Evolutionary conservation across 2,888 invertebrate species (phyloP).

Genomic region (Resseliella maxima): DNA sequence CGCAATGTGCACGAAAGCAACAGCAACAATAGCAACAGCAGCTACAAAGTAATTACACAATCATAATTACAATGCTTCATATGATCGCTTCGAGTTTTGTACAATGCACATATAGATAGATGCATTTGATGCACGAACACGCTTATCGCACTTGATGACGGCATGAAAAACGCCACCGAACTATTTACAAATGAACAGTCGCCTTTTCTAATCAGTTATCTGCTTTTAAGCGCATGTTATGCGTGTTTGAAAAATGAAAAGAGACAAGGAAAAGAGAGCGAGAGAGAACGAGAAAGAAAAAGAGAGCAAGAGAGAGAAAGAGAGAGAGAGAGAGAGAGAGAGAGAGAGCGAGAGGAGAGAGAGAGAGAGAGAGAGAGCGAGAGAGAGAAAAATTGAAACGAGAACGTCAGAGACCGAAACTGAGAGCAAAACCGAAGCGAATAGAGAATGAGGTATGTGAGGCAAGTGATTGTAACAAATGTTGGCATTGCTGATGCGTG

Average conservation of each 20-base stretch:
- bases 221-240: not conserved
- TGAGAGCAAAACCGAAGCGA: not conserved
- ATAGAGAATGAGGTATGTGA: not conserved
- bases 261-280: not conserved
- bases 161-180: constrained; percentile 10
- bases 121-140: constrained; percentile 38
- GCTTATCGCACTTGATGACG: not conserved
- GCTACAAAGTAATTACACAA: constrained; percentile 52
- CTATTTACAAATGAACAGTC: constrained; percentile 21
- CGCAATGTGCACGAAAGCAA: not conserved
- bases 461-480: not conserved
- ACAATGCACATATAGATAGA: not conserved
- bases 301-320: not conserved
- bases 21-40: too few relatives aligned
- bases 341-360: not conserved
- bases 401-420: not conserved
- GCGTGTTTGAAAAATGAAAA: not conserved
- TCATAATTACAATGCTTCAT: constrained; percentile 53
- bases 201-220: constrained; percentile 33
- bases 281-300: not conserved
- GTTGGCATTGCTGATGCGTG: constrained; percentile 18
- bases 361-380: not conserved
- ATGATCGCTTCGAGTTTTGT: not conserved
- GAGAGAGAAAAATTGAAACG: not conserved
- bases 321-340: not conserved